Evolutionary conservation across 2,797 vertebrate genomes (phyloP), one percentile per base, ranked within the genome.

Genomic region (Synanceia verrucosa): DNA sequence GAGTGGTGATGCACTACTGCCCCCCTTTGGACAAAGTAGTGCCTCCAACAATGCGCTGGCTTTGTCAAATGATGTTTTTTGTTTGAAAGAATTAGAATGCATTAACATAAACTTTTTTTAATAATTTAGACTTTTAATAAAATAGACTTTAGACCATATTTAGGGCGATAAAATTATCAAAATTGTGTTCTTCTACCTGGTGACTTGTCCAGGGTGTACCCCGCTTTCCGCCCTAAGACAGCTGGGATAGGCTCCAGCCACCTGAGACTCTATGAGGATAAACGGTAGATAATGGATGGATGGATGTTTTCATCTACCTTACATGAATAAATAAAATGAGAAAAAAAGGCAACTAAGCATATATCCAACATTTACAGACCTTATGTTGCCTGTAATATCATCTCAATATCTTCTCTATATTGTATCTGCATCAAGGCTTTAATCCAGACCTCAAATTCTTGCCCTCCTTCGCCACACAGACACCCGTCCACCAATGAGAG

Each of bases 11-110:
- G 3, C 82, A 68, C 67, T 47, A 82, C 75, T 80, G 86, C 60
- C 85, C 74, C 83, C 88, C 88, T 55, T 78, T 77, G 90, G 76
- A 71, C 13, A 9, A 13, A 51, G 1, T 0, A 4, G 2, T 5
- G 3, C 9, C 8, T 34, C 6, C 19, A 12, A 3, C 24, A 26
- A 8, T n/a, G n/a, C n/a, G n/a, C n/a, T n/a, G n/a, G n/a, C n/a
- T n/a, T n/a, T n/a, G n/a, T 24, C 37, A 65, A 12, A 19, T 26
- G 4, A 0, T 57, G 5, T n/a, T 2, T 55, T 58, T 37, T 7
- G 6, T 18, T 37, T 44, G 5, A 44, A n/a, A 33, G 21, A 7
- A 13, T 14, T 36, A 10, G 26, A 34, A 29, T 50, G 11, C 37
- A n/a, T 29, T 6, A 21, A 0, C 28, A 34, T 21, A 36, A 51